Conservation (phyloP, 2,888 invertebrate genomes). For the Cheilosia variabilis region DNA sequence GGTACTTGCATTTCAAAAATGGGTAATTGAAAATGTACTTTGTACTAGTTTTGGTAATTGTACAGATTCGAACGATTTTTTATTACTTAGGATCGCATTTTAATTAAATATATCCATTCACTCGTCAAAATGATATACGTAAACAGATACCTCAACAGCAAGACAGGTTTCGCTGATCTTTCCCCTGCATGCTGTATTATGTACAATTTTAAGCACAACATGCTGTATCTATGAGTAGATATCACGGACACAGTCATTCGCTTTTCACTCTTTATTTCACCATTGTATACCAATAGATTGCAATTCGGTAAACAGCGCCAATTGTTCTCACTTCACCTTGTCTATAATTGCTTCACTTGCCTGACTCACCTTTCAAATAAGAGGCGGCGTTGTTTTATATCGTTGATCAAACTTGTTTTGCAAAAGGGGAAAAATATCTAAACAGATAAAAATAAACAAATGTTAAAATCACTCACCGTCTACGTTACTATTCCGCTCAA, state of each 20-base stretch:
- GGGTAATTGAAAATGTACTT: too few relatives aligned
- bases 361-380: conserved; percentile 16
- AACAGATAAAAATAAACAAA: conserved; percentile 31
- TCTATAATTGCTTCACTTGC: conserved; percentile 15
- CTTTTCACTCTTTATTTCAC: not conserved
- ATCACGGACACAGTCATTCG: not conserved
- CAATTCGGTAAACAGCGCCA: conserved; percentile 7
- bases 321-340: conserved; percentile 18
- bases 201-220: not conserved
- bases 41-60: too few relatives aligned
- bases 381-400: conserved; percentile 1
- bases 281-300: not conserved
- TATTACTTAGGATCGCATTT: too few relatives aligned
- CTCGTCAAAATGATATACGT: too few relatives aligned
- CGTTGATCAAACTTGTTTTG: conserved; percentile 21
- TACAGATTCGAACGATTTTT: too few relatives aligned
- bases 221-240: not conserved
- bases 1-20: too few relatives aligned
- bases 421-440: conserved; percentile 3
- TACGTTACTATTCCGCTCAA: conserved; percentile 29
- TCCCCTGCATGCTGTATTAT: not conserved
- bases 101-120: too few relatives aligned
- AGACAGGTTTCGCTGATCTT: not conserved
- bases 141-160: not conserved
- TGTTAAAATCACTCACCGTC: conserved; percentile 36